Evolutionary conservation across 2,797 vertebrate genomes (phyloP).

Genomic region (Enteromius thamalakanensis): DNA sequence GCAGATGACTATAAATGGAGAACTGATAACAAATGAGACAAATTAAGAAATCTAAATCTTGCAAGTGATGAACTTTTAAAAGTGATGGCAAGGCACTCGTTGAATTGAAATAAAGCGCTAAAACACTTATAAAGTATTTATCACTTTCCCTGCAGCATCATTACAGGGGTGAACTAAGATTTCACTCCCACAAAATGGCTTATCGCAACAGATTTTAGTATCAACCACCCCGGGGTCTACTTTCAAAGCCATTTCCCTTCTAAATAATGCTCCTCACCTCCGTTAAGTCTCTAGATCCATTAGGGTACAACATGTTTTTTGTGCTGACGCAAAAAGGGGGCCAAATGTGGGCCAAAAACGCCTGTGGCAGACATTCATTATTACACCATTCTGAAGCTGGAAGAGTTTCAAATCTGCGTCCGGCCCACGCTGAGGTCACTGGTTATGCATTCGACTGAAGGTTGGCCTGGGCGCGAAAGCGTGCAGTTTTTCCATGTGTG

Average conservation of each 20-base stretch:
- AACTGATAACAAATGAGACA: conserved; percentile 21
- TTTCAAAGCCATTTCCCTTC: conserved; percentile 53
- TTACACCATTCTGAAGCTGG: conserved; percentile 39
- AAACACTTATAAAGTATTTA: conserved; percentile 43
- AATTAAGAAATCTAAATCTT: conserved; percentile 24
- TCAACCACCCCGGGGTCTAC: conserved; percentile 42
- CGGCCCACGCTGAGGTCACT: conserved; percentile 47
- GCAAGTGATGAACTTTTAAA: conserved; percentile 43
- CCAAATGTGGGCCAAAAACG: conserved; percentile 16
- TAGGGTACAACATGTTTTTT: conserved; percentile 47
- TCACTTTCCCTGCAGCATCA: conserved; percentile 43
- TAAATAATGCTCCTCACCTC: conserved; percentile 29
- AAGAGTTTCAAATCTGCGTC: conserved; percentile 33
- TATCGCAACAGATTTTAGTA: conserved; percentile 46
- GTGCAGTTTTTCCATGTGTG: conserved; percentile 52
- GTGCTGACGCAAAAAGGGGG: conserved; percentile 30
- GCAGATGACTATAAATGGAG: not conserved
- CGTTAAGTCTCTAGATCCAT: conserved; percentile 24
- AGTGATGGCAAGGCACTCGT: conserved; percentile 20
- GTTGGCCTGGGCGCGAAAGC: conserved; percentile 35
- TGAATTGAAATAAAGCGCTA: conserved; percentile 44
- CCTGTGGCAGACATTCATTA: conserved; percentile 28
- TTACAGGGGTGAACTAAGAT: conserved; percentile 31
- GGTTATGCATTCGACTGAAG: conserved; percentile 49
- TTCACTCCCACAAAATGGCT: conserved; percentile 10